Conservation (phyloP, 2,113 vertebrate species). For the Epinephelus lanceolatus region DNA sequence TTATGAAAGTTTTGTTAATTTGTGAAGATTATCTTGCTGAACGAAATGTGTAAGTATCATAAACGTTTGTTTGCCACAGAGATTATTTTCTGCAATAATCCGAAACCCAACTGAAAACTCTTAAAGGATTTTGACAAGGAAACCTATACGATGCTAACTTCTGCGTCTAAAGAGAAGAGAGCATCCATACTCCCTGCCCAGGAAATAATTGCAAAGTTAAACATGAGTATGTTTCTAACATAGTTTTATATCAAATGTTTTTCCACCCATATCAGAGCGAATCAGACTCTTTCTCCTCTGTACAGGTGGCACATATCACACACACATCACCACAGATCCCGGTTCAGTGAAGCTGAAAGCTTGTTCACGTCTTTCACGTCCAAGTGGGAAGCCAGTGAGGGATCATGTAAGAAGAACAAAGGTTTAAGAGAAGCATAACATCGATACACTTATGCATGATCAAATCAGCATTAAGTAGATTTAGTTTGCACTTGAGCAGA, state of each 20-base stretch:
- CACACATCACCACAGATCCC: constrained; percentile 1
- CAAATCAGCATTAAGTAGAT: no score
- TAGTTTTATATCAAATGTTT: neutral
- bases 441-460: no score
- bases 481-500: no score
- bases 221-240: neutral
- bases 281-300: neutral
- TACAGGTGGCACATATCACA: neutral
- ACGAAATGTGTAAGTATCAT: no score
- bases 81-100: no score
- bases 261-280: neutral
- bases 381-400: constrained; percentile 1
- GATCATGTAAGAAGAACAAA: neutral
- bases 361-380: neutral
- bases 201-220: neutral
- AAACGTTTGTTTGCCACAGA: no score
- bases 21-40: no score
- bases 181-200: neutral
- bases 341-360: constrained; percentile 3
- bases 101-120: no score
- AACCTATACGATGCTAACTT: no score
- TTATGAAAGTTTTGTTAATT: no score
- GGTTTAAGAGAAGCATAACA: neutral
- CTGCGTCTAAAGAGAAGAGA: neutral
- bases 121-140: no score